These are phyloP conservation scores for Callinectes sapidus DNA, from an alignment of 2,888 invertebrate genomes.

Conservation along the genomic window DNA sequence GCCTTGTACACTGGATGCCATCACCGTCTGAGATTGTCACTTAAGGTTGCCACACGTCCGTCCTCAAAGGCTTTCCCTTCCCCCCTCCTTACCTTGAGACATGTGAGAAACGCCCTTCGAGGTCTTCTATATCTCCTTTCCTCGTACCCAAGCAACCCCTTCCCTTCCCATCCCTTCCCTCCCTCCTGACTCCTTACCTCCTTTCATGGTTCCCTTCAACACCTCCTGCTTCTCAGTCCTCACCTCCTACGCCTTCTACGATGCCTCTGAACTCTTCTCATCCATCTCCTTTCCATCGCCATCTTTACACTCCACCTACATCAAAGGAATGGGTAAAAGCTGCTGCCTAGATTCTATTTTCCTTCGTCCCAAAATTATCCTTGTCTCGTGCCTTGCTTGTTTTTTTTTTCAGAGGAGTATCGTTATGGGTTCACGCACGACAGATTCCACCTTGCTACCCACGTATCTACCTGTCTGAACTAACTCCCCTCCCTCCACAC, in stretches of 20 bases:
- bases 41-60: neutral
- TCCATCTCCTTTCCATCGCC: neutral
- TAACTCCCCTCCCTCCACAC: no score
- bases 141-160: no score
- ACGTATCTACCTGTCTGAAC: no score
- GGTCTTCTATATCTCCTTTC: neutral
- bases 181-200: neutral
- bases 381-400: neutral
- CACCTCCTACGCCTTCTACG: neutral
- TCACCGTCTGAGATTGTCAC: neutral
- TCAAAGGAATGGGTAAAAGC: neutral
- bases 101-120: neutral
- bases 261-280: neutral
- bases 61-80: neutral
- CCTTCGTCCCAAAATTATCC: neutral
- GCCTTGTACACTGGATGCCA: neutral
- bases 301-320: neutral
- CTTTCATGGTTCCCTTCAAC: neutral
- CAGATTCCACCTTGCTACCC: no score
- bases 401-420: neutral
- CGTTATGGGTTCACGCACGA: neutral
- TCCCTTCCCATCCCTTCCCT: no score
- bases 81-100: neutral
- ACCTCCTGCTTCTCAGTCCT: neutral
- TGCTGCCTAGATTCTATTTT: neutral